These are phyloP conservation scores for Diogma glabrata DNA, from an alignment of 2,888 invertebrate genomes.

Conservation along the genomic window DNA sequence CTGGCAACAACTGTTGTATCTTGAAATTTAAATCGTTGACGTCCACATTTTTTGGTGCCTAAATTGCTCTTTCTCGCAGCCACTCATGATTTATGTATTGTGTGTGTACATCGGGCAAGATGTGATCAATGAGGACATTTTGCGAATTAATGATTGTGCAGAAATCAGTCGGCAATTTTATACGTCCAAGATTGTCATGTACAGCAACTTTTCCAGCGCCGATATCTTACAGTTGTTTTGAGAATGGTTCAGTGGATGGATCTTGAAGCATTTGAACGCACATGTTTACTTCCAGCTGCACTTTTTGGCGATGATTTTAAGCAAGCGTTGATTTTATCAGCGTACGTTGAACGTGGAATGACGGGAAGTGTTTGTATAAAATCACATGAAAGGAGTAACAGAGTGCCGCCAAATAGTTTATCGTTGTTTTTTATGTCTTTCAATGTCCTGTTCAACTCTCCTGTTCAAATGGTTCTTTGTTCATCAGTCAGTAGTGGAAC, in stretches of 20 bases:
- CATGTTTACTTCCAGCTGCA: too few relatives aligned
- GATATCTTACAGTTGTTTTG: too few relatives aligned
- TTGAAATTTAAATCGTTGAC: slow-evolving; percentile 25
- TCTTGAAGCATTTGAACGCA: too few relatives aligned
- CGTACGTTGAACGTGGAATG: not conserved
- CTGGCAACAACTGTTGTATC: slow-evolving; percentile 1
- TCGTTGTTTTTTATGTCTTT: not conserved
- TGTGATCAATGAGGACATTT: slow-evolving; percentile 21
- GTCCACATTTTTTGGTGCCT: too few relatives aligned
- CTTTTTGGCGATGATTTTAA: not conserved
- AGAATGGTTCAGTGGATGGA: too few relatives aligned
- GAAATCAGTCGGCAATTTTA: slow-evolving; percentile 20
- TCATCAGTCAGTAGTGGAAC: not conserved
- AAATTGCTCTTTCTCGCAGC: slow-evolving; percentile 26
- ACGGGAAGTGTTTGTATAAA: too few relatives aligned
- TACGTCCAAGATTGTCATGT: slow-evolving; percentile 19
- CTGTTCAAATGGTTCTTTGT: not conserved
- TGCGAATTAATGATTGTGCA: too few relatives aligned
- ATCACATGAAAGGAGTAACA: too few relatives aligned
- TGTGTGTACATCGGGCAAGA: slow-evolving; percentile 22
- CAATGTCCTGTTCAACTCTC: not conserved
- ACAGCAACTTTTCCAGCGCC: too few relatives aligned
- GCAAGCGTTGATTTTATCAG: not conserved
- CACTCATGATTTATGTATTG: slow-evolving; percentile 24
- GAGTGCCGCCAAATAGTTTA: not conserved